Percentiles rank a stretch among this genome's conserved stretches.
These are phyloP conservation scores for Martes martes DNA, from an alignment of 2,113 vertebrate species.

Conservation along the genomic window DNA sequence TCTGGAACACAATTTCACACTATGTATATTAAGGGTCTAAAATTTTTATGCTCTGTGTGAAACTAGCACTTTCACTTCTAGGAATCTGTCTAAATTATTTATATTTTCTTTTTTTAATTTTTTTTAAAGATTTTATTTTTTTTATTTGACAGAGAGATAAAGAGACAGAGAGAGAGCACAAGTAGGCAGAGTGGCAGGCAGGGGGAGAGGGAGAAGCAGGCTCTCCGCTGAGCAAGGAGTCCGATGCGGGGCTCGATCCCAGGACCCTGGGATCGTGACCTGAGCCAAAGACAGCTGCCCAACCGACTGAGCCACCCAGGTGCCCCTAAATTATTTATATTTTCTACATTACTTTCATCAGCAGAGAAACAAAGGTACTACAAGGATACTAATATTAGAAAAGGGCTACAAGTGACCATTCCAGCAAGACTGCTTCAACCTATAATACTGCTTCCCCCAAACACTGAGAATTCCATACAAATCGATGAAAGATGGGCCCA, in stretches of 20 bases:
- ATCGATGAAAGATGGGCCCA: neutral
- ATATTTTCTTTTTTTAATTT: neutral
- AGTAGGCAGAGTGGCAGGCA: no score
- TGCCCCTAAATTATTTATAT: conserved; percentile 46
- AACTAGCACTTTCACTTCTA: neutral
- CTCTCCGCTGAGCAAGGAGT: no score
- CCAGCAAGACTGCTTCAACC: neutral
- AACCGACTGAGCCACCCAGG: no score
- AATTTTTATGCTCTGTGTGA: neutral
- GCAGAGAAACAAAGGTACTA: conserved; percentile 2
- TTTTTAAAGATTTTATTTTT: no score
- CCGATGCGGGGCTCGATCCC: no score
- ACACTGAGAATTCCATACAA: neutral
- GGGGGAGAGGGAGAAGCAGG: no score
- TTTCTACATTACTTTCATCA: conserved; percentile 22
- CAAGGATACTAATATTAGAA: neutral
- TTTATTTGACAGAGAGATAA: no score
- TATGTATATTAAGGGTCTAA: neutral
- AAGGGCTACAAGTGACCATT: neutral
- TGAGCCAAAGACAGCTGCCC: no score
- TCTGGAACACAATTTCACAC: conserved; percentile 21
- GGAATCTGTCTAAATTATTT: conserved; percentile 43
- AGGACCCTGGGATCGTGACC: no score
- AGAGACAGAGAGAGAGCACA: no score
- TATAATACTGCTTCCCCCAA: neutral